phyloP scores from a whole-genome alignment of 2,113 vertebrate genomes.

The Microcebus griseorufus region DNA sequence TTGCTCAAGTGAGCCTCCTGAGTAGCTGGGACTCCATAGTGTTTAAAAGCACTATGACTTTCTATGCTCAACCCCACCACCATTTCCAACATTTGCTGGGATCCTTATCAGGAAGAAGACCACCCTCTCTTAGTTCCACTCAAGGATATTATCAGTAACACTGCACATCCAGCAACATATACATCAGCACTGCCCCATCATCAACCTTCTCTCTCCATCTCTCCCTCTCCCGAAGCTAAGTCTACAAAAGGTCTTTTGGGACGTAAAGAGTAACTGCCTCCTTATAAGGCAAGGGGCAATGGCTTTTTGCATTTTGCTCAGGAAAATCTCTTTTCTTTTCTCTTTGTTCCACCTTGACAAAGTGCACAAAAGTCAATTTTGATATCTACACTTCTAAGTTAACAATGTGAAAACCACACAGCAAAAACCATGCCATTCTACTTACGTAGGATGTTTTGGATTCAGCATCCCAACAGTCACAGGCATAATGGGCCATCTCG shows the following conservation, averaged over 20 bases:
- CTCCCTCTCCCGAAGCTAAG: neutral
- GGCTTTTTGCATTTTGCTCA: neutral
- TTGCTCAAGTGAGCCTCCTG: too few species aligned
- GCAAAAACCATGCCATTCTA: neutral
- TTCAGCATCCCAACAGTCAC: constrained; percentile 99
- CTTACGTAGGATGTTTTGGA: constrained; percentile 98
- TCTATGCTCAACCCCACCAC: neutral
- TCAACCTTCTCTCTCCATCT: neutral
- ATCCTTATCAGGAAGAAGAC: neutral
- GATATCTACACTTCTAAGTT: neutral
- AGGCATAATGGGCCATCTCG: constrained; percentile 99
- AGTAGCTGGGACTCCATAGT: too few species aligned
- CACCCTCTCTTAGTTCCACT: neutral
- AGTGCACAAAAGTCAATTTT: neutral
- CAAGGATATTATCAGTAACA: neutral
- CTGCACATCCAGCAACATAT: neutral
- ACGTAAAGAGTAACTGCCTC: neutral
- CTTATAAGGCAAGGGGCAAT: neutral
- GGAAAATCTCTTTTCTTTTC: neutral
- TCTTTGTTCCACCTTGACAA: neutral
- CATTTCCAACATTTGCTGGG: neutral
- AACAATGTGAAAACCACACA: neutral
- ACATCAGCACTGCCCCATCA: too few species aligned
- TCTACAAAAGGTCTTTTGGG: neutral
- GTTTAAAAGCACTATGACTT: neutral